Percentiles rank a stretch among this genome's conserved stretches.
These are phyloP conservation scores for Ectemnius cavifrons DNA, from an alignment of 2,888 invertebrate genomes.

Conservation along the genomic window DNA sequence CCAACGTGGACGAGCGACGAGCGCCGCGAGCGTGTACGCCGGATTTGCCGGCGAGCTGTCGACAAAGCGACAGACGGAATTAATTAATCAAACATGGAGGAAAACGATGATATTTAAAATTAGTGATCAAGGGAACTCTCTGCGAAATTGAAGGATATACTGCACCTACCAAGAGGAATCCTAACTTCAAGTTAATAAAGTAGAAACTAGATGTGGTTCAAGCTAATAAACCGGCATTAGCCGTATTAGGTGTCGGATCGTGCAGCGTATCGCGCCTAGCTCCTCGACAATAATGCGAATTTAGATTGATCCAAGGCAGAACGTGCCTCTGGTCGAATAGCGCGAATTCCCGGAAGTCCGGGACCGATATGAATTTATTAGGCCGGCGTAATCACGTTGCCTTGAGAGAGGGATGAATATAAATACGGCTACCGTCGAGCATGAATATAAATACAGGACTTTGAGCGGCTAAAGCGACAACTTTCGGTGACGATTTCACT, in stretches of 20 bases:
- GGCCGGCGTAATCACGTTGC: slow-evolving; percentile 21
- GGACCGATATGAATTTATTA: slow-evolving; percentile 54
- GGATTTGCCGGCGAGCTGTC: slow-evolving; percentile 10
- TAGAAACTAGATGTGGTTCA: slow-evolving; percentile 66
- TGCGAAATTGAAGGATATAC: too few relatives aligned
- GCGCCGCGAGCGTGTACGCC: slow-evolving; percentile 27
- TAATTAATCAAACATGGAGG: slow-evolving; percentile 33
- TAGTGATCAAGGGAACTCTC: slow-evolving; percentile 25
- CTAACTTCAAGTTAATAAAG: slow-evolving; percentile 61
- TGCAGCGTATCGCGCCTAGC: slow-evolving; percentile 61
- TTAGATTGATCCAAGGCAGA: slow-evolving; percentile 60
- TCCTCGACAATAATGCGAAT: slow-evolving; percentile 67
- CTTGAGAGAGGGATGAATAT: slow-evolving; percentile 33
- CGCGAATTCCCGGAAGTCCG: slow-evolving; percentile 28
- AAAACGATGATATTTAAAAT: slow-evolving; percentile 20
- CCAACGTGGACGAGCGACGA: slow-evolving; percentile 1
- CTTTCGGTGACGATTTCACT: slow-evolving; percentile 2
- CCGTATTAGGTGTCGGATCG: slow-evolving; percentile 67
- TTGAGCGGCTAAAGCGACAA: neutral
- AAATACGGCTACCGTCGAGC: slow-evolving; percentile 18
- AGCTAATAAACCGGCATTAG: slow-evolving; percentile 70
- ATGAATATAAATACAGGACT: slow-evolving; percentile 23
- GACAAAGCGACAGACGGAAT: slow-evolving; percentile 22
- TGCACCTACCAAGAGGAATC: too few relatives aligned
- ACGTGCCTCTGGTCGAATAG: slow-evolving; percentile 27